Evolutionary conservation across 2,888 invertebrate genomes (phyloP), one percentile per base, ranked within the genome.

Genomic region (Lithophane semibrunnea): DNA sequence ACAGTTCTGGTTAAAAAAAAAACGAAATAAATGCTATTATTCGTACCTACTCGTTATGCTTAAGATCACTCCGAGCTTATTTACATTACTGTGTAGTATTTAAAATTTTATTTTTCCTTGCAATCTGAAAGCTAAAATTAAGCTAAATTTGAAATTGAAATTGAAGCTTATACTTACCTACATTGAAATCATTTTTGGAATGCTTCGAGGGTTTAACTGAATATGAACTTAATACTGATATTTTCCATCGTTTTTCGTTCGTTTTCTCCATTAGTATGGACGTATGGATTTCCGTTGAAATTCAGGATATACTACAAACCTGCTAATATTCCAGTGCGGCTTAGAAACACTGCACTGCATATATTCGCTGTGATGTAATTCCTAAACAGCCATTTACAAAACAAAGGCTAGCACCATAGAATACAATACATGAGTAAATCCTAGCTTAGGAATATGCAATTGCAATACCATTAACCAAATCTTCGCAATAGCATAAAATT

Each of bases 391-490:
- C n/a, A 42, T 49, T 66, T n/a, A 66, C 54, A 42, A 73, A 79
- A 80, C 61, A 80, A 74, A 80, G 54, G 54, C 16, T 52, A 49
- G 0, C 52, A 18, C 44, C 64, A n/a, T 18, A 64, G 37, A 52
- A 29, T 12, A 56, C 29, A 56, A 64, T 21, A 68, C 63, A 52
- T 37, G 52, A 54, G 44, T 54, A 42, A 52, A 63, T 54, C 58
- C 47, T 54, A 68, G 64, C 65, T 60, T 58, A n/a, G 73, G 44
- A 58, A 83, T 73, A 82, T 70, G 66, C 54, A 83, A 68, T 64
- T 66, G 64, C 52, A 65, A 61, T 68, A 64, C 63, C 67, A 64
- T 81, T 72, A 64, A n/a, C 60, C 52, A 83, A 76, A 81, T 76
- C 73, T 60, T 64, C 18, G 67, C 67, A 68, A 71, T 68, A 76